Percentiles rank a stretch among this genome's conserved stretches.
Evolutionary conservation across 2,888 invertebrate genomes (phyloP).

Genomic region (Tholera decimalis): DNA sequence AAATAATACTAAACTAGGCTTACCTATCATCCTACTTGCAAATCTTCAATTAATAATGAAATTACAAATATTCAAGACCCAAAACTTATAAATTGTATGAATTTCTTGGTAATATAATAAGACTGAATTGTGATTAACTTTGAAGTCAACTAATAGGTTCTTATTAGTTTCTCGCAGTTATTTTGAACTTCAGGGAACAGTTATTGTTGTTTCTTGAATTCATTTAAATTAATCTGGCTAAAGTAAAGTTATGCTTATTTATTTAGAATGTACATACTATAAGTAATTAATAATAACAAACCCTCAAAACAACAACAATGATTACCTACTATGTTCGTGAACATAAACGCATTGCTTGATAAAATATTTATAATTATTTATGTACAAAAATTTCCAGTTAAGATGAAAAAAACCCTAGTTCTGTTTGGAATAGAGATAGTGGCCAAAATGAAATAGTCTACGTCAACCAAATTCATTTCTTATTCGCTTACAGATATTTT

Average conservation of each 20-base stretch:
- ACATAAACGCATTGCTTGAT: not conserved
- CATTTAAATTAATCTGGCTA: not conserved
- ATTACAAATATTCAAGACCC: conserved; percentile 81
- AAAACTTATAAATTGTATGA: conserved; percentile 80
- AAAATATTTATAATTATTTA: too few relatives aligned
- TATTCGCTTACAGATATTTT: not conserved
- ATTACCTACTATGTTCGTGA: not conserved
- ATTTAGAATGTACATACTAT: too few relatives aligned
- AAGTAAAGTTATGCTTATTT: not conserved
- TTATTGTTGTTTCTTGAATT: conserved; percentile 14
- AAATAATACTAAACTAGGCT: conserved; percentile 80
- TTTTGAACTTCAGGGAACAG: conserved; percentile 29
- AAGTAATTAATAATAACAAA: not conserved
- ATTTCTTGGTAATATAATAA: conserved; percentile 66
- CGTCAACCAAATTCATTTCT: not conserved
- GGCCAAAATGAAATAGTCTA: not conserved
- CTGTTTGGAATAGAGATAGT: not conserved
- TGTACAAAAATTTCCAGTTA: too few relatives aligned
- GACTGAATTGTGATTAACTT: conserved; percentile 68
- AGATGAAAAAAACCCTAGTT: too few relatives aligned
- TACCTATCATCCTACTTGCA: conserved; percentile 62
- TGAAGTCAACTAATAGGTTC: conserved; percentile 64
- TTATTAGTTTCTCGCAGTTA: conserved; percentile 61
- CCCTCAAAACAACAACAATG: not conserved
- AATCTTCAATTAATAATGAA: conserved; percentile 82